Evolutionary conservation across 2,113 vertebrate species (phyloP), one percentile per base, ranked within the genome.

Genomic region (Dryoscopus gambensis): DNA sequence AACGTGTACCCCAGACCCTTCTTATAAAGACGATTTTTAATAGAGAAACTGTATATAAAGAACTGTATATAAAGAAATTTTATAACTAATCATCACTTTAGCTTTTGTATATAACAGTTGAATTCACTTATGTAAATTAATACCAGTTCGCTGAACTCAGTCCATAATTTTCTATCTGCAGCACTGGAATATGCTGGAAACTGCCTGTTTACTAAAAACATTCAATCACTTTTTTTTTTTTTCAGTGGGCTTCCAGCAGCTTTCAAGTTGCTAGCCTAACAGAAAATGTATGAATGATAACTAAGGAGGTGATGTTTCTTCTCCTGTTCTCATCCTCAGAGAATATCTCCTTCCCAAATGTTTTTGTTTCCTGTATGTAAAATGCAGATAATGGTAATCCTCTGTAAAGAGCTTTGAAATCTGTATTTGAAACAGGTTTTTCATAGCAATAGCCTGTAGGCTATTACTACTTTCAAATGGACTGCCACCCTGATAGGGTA

Each of bases 341-440:
- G 64, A 88, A 33, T 62, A 50, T 62, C 52, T 70, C 63, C 23
- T 75, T 93, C 52, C 44, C 56, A 44, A 86, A 68, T 52, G 12
- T 44, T 95, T 86, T 93, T 90, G 42, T 92, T 89, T 81, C 49
- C 60, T 71, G 35, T 74, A 60, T 96, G 94, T 89, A 87, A 92
- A 95, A 90, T 46, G 47, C 49, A 90, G 84, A 91, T 89, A 84
- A 91, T 78, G 40, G 15, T 78, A 95, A 87, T 84, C 76, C 76
- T 91, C 78, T 86, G 60, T 71, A 87, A 91, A 92, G 57, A 63
- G 56, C 94, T 93, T 95, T 87, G 80, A 87, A 90, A 92, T 55
- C 35, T 86, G 30, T 79, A 10, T 83, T 88, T 93, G 79, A 84
- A 84, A 67, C 50, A 23, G 33, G 44, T 42, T 70, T 55, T 53